A percentile compares a stretch with the other conserved stretches of the same genome.
These are phyloP conservation scores for Scyliorhinus canicula DNA, from an alignment of 2,797 vertebrate genomes.

Conservation along the genomic window DNA sequence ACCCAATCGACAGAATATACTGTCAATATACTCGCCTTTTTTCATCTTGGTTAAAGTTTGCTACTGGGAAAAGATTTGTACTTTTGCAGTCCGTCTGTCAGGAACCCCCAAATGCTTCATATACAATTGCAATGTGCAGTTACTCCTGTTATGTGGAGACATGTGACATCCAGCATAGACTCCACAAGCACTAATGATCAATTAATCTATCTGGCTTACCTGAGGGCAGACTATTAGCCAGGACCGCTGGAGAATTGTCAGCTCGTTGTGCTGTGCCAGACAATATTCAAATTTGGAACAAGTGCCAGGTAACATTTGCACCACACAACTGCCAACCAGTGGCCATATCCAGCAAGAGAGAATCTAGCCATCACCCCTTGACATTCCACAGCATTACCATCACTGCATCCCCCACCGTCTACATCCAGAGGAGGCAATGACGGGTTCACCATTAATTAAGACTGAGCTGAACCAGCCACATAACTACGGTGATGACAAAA, in stretches of 20 bases:
- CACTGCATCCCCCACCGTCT: not conserved
- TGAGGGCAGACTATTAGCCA: not conserved
- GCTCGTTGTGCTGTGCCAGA: not conserved
- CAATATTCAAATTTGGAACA: not conserved
- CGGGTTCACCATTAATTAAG: not conserved
- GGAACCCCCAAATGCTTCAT: not conserved
- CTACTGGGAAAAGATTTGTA: not conserved
- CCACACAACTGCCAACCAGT: too few relatives aligned
- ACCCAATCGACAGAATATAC: not conserved
- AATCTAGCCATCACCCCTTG: too few relatives aligned
- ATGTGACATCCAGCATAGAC: not conserved
- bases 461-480: not conserved
- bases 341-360: too few relatives aligned
- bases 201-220: not conserved
- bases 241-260: not conserved
- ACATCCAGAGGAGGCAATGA: not conserved
- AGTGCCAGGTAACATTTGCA: not conserved
- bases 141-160: not conserved
- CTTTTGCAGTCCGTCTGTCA: not conserved
- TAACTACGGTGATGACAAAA: not conserved
- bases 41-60: not conserved
- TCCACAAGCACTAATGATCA: not conserved
- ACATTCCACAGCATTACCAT: too few relatives aligned
- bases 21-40: not conserved
- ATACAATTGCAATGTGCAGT: not conserved